These are phyloP conservation scores for Phasia obesa DNA, from an alignment of 2,888 invertebrate species.

Conservation along the genomic window DNA sequence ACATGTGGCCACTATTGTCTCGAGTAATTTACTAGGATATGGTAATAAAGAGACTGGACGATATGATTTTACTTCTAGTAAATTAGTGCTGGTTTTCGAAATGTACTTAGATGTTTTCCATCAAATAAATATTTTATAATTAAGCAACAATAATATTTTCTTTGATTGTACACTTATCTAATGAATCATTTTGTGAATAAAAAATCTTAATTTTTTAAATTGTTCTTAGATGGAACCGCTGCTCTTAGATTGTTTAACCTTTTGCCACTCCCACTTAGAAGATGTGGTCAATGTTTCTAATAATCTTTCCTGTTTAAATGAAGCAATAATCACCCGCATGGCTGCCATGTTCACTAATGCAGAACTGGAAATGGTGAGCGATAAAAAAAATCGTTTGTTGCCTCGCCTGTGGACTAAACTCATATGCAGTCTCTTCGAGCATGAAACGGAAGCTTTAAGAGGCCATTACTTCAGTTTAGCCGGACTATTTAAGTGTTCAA, in stretches of 20 bases:
- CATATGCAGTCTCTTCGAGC: constrained; percentile 89
- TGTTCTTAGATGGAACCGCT: constrained; percentile 91
- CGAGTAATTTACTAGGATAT: too few relatives aligned
- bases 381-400: constrained; percentile 94
- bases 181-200: too few relatives aligned
- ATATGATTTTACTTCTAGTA: too few relatives aligned
- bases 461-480: constrained; percentile 93
- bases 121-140: too few relatives aligned
- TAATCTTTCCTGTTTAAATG: constrained; percentile 94
- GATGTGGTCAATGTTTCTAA: constrained; percentile 93
- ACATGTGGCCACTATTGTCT: too few relatives aligned
- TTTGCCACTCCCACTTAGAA: constrained; percentile 93
- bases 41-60: too few relatives aligned
- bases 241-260: constrained; percentile 92
- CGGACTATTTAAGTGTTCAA: constrained; percentile 87
- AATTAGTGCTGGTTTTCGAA: too few relatives aligned
- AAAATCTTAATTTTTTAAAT: background rate
- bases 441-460: constrained; percentile 88
- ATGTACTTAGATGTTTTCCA: too few relatives aligned
- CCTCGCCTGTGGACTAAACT: constrained; percentile 92
- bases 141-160: too few relatives aligned
- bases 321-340: constrained; percentile 88
- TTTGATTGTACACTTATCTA: too few relatives aligned
- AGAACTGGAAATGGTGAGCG: constrained; percentile 92
- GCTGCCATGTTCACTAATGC: constrained; percentile 94